phyloP scores from a whole-genome alignment of 2,888 invertebrate species.

The Oxystoma pomonae region DNA sequence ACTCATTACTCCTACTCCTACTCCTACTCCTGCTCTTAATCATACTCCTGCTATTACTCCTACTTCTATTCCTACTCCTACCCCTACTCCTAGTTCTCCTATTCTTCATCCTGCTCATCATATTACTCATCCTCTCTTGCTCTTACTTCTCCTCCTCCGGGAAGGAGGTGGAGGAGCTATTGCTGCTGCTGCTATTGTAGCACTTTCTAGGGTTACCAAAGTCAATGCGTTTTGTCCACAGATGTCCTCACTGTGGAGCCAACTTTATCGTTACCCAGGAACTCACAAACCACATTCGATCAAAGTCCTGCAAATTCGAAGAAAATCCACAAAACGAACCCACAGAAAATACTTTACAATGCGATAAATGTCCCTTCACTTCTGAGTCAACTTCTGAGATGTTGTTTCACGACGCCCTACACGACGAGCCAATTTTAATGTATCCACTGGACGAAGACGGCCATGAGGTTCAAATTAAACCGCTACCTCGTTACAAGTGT shows the following conservation, averaged over 20 bases:
- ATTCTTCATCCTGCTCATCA: too few relatives aligned
- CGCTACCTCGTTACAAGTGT: conserved; percentile 57
- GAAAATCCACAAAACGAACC: conserved; percentile 23
- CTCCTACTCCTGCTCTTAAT: too few relatives aligned
- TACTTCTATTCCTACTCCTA: too few relatives aligned
- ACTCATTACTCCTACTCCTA: too few relatives aligned
- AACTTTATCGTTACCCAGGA: conserved; percentile 70
- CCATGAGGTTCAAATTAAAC: conserved; percentile 23
- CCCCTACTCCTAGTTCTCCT: too few relatives aligned
- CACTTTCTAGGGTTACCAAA: background rate
- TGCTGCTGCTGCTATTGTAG: too few relatives aligned
- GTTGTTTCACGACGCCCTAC: conserved; percentile 68
- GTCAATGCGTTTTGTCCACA: conserved; percentile 39
- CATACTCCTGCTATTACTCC: too few relatives aligned
- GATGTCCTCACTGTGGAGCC: conserved; percentile 69
- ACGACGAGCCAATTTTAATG: conserved; percentile 49
- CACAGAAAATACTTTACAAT: conserved; percentile 41
- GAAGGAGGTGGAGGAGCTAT: too few relatives aligned
- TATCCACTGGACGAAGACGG: conserved; percentile 36
- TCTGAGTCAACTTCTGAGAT: conserved; percentile 67
- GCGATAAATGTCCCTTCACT: conserved; percentile 58
- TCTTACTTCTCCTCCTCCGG: too few relatives aligned
- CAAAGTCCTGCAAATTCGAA: conserved; percentile 54
- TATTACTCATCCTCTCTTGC: too few relatives aligned
- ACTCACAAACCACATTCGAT: conserved; percentile 65